Percentiles rank a stretch among this genome's conserved stretches.
These are phyloP conservation scores for Acanthococcus lagerstroemiae DNA, from an alignment of 2,888 invertebrate genomes.

Conservation along the genomic window DNA sequence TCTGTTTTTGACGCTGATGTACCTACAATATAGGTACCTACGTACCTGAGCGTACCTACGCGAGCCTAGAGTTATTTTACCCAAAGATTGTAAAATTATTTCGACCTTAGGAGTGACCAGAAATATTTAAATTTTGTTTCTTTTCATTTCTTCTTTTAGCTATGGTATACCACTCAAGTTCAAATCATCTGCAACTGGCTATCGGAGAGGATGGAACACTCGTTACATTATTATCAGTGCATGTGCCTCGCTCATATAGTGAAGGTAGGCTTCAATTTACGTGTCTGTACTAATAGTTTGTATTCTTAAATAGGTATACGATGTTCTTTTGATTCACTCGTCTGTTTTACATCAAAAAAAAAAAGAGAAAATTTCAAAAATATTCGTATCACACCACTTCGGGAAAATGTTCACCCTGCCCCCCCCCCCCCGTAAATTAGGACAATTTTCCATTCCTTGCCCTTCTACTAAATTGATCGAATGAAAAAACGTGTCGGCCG, in stretches of 20 bases:
- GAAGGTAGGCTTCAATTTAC: conserved; percentile 52
- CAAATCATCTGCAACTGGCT: conserved; percentile 90
- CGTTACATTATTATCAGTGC: conserved; percentile 92
- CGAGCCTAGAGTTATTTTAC: too few relatives aligned
- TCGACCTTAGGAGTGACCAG: too few relatives aligned
- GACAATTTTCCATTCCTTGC: too few relatives aligned
- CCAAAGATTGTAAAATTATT: too few relatives aligned
- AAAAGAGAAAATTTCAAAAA: neutral
- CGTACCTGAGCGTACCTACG: too few relatives aligned
- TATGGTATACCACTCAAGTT: conserved; percentile 93
- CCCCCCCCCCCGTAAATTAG: neutral
- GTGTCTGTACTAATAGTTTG: neutral
- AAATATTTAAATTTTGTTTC: too few relatives aligned
- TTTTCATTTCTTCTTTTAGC: conserved; percentile 44
- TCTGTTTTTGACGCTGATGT: too few relatives aligned
- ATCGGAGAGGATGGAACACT: conserved; percentile 80
- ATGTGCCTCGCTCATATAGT: conserved; percentile 92
- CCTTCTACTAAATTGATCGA: too few relatives aligned
- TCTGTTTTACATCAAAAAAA: neutral
- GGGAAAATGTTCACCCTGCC: neutral
- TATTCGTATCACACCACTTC: neutral
- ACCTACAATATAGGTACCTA: too few relatives aligned
- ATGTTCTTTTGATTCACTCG: neutral
- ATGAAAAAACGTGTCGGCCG: too few relatives aligned
- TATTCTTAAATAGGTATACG: neutral